Conservation (phyloP, 1,140 invertebrate genomes). For the Muscidifurax raptorellus region DNA sequence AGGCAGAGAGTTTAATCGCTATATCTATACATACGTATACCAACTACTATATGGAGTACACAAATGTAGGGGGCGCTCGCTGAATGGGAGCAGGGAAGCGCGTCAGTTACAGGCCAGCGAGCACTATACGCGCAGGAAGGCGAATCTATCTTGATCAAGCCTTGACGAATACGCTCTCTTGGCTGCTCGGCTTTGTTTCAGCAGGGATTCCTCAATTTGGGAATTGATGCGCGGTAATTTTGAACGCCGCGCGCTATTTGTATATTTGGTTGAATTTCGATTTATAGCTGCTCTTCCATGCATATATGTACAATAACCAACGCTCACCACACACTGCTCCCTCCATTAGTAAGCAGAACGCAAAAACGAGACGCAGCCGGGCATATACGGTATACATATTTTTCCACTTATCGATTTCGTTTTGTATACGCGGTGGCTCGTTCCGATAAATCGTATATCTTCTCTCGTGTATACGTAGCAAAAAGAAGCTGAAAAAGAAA, state of each 20-base stretch:
- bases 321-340: no score
- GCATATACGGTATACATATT: neutral
- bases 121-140: neutral
- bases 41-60: neutral
- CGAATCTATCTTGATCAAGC: constrained; percentile 14
- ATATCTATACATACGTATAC: no score
- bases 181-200: neutral
- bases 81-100: constrained; percentile 50
- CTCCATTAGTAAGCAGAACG: no score
- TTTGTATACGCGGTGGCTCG: neutral
- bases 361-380: no score
- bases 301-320: no score
- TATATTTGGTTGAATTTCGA: neutral
- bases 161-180: neutral
- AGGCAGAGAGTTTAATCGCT: constrained; percentile 2
- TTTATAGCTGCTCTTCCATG: neutral
- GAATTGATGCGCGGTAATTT: neutral
- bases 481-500: neutral
- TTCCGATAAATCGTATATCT: neutral
- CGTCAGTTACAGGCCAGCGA: constrained; percentile 48
- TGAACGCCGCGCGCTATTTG: no score
- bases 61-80: neutral
- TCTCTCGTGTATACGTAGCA: no score
- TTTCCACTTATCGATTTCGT: neutral
- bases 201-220: neutral